Evolutionary conservation across 2,797 vertebrate genomes (phyloP).

Genomic region (Ambastaia sidthimunki): DNA sequence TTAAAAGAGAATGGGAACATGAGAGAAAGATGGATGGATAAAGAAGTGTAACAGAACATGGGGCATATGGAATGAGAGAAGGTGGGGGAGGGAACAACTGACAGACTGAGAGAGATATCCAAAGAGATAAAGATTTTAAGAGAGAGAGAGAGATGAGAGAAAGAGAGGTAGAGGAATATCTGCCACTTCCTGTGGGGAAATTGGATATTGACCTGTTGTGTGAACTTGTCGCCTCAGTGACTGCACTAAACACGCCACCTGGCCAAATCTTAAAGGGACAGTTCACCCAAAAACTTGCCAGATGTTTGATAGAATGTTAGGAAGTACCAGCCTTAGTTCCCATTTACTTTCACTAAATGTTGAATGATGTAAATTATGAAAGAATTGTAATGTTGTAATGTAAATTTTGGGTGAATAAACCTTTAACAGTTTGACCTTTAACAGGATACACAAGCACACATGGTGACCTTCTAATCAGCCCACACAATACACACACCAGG

Average conservation of each 20-base stretch:
- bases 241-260: slow-evolving; percentile 51
- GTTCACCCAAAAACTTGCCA: not conserved
- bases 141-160: slow-evolving; percentile 53
- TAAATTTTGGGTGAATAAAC: not conserved
- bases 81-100: slow-evolving; percentile 36
- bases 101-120: slow-evolving; percentile 51
- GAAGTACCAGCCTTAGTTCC: too few species aligned
- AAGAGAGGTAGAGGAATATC: slow-evolving; percentile 58
- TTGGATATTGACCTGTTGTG: slow-evolving; percentile 75
- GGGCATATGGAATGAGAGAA: slow-evolving; percentile 9
- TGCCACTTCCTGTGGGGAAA: slow-evolving; percentile 71
- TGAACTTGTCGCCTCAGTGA: slow-evolving; percentile 49
- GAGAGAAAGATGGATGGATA: slow-evolving; percentile 42
- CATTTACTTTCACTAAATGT: too few species aligned
- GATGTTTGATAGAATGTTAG: too few species aligned
- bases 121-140: slow-evolving; percentile 59
- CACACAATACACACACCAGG: slow-evolving; percentile 13
- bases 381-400: too few species aligned
- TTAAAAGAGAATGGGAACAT: slow-evolving; percentile 48
- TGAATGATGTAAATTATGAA: too few species aligned
- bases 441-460: slow-evolving; percentile 26
- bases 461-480: slow-evolving; percentile 28
- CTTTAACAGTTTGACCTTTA: not conserved
- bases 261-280: slow-evolving; percentile 7
- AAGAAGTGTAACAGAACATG: slow-evolving; percentile 18